Evolutionary conservation across 1,140 invertebrate genomes (phyloP), one percentile per base, ranked within the genome.

Genomic region (Ooceraea biroi): DNA sequence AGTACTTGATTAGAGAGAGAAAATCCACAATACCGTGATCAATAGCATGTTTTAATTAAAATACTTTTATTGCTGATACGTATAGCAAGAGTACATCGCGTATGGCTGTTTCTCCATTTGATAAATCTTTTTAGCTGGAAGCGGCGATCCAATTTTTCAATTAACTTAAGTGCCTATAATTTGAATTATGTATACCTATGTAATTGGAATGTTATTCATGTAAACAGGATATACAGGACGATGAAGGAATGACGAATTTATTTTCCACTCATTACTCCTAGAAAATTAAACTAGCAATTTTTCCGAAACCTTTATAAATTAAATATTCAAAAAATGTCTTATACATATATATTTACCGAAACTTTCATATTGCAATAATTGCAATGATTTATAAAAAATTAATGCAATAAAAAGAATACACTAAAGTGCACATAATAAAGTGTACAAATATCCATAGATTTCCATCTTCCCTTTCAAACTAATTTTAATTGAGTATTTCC

Each of bases 321-420:
- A 25, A 30, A 52, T 65, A 25, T 65, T 65, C 46, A n/a, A 77
- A n/a, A 41, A 14, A 52, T 50, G n/a, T 10, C 52, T 55, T n/a
- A 19, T 19, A 19, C 36, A 36, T 55, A n/a, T 66, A 65, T 10
- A 50, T 72, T 72, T 25, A 58, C 65, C n/a, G 12, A n/a, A 14
- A 52, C 22, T 48, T 63, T 22, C 22, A 63, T 25, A 27, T 30
- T 41, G 46, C 46, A 27, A 17, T 52, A 36, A 36, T 36, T 7
- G 27, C 30, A 66, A 77, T 77, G 8, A 10, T 55, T 77, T 77
- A 48, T 17, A 25, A 77, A 36, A 44, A 27, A 52, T 66, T 36
- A 36, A 27, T 82, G 11, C 52, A 80, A 72, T 82, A 82, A 82
- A 72, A 46, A 58, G 14, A 72, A 25, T 71, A 10, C 77, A 72